These are phyloP conservation scores for Brachyrhaphis roseni DNA, from an alignment of 2,797 vertebrate genomes.

Conservation along the genomic window DNA sequence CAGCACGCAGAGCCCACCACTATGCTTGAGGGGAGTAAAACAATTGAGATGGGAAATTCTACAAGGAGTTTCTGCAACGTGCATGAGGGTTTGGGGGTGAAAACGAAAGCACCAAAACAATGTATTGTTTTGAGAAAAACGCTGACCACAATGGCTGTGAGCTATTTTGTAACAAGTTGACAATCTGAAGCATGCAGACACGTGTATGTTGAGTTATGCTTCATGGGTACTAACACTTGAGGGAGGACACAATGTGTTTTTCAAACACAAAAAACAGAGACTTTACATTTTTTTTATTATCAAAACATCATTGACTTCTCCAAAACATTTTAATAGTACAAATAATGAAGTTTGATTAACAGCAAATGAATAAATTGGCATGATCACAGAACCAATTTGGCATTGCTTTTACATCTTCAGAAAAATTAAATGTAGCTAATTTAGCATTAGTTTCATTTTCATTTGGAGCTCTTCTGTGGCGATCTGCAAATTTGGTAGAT, in stretches of 20 bases:
- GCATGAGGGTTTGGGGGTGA: not conserved
- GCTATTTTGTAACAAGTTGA: slow-evolving; percentile 12
- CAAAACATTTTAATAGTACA: slow-evolving; percentile 33
- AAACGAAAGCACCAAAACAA: slow-evolving; percentile 10
- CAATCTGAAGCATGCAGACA: not conserved
- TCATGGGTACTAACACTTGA: not conserved
- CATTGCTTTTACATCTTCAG: slow-evolving; percentile 41
- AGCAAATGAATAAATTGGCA: slow-evolving; percentile 27
- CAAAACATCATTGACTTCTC: slow-evolving; percentile 48
- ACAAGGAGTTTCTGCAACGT: not conserved
- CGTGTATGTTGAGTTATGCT: not conserved
- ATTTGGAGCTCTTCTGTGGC: not conserved
- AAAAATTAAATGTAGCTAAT: slow-evolving; percentile 21
- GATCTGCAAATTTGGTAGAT: slow-evolving; percentile 3
- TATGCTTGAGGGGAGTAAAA: not conserved
- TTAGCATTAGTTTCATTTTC: slow-evolving; percentile 9
- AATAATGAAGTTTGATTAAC: slow-evolving; percentile 33
- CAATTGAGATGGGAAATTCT: slow-evolving; percentile 4
- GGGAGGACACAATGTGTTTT: not conserved
- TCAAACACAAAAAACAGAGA: slow-evolving; percentile 30
- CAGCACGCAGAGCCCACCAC: not conserved
- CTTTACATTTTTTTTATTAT: slow-evolving; percentile 50
- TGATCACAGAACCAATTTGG: slow-evolving; percentile 29
- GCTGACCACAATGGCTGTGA: not conserved
- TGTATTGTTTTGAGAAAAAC: slow-evolving; percentile 1